phyloP scores from a whole-genome alignment of 2,113 vertebrate genomes.

The Mastomys natalensis region DNA sequence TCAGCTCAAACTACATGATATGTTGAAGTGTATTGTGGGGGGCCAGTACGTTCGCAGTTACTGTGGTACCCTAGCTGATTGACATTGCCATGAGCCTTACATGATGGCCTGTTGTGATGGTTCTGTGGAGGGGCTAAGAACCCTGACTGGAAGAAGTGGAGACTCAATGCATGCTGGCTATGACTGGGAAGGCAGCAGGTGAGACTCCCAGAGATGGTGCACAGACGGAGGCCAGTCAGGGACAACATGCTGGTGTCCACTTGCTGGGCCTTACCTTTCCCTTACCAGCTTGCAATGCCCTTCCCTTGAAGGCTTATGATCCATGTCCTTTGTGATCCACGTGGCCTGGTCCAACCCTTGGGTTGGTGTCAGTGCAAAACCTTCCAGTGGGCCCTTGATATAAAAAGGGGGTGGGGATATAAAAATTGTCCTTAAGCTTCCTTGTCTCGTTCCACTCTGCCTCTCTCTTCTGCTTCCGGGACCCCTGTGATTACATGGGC shows the following conservation, averaged over 20 bases:
- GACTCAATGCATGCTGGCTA: background rate
- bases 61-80: background rate
- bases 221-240: background rate
- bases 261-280: background rate
- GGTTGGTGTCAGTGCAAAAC: background rate
- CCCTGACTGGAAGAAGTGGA: background rate
- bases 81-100: background rate
- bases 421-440: background rate
- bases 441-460: background rate
- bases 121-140: background rate
- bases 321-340: background rate
- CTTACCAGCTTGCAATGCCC: background rate
- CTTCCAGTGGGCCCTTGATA: background rate
- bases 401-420: background rate
- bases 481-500: background rate
- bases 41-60: background rate
- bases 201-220: background rate
- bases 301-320: background rate
- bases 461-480: background rate
- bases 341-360: background rate
- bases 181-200: background rate
- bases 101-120: no score
- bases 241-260: background rate
- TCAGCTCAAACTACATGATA: background rate
- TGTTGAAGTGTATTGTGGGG: no score